Evolutionary conservation across 2,797 vertebrate genomes (phyloP).

Genomic region (Hemibagrus guttatus): DNA sequence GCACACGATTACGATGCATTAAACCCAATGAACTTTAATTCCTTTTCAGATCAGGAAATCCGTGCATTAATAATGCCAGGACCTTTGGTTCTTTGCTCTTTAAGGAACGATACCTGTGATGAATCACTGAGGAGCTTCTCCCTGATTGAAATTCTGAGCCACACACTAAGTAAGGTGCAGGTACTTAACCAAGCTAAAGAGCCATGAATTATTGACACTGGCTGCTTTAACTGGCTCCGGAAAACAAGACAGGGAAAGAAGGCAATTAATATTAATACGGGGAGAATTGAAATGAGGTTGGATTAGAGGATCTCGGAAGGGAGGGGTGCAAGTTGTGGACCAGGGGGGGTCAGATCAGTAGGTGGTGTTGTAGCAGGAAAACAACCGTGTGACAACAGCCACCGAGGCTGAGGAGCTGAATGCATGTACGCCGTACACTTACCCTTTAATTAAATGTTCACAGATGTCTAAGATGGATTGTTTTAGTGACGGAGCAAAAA

Average conservation of each 20-base stretch:
- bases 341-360: background rate
- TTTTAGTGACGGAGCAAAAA: background rate
- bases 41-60: background rate
- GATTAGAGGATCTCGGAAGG: background rate
- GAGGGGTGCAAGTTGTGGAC: too few relatives aligned
- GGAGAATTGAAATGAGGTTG: constrained; percentile 24
- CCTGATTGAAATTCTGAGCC: constrained; percentile 52
- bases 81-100: background rate
- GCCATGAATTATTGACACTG: constrained; percentile 49
- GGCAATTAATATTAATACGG: constrained; percentile 60
- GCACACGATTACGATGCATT: too few relatives aligned
- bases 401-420: background rate
- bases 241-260: constrained; percentile 52
- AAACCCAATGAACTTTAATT: background rate
- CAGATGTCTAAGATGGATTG: constrained; percentile 24
- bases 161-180: constrained; percentile 30
- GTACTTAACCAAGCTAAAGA: constrained; percentile 62
- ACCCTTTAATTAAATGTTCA: constrained; percentile 8
- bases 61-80: background rate
- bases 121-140: background rate
- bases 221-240: constrained; percentile 55
- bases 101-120: background rate
- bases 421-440: background rate
- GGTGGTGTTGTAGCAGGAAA: background rate
- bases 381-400: too few relatives aligned